A percentile compares a stretch with the other conserved stretches of the same genome.
These are phyloP conservation scores for Papilio machaon DNA, from an alignment of 1,140 invertebrate species.

Conservation along the genomic window DNA sequence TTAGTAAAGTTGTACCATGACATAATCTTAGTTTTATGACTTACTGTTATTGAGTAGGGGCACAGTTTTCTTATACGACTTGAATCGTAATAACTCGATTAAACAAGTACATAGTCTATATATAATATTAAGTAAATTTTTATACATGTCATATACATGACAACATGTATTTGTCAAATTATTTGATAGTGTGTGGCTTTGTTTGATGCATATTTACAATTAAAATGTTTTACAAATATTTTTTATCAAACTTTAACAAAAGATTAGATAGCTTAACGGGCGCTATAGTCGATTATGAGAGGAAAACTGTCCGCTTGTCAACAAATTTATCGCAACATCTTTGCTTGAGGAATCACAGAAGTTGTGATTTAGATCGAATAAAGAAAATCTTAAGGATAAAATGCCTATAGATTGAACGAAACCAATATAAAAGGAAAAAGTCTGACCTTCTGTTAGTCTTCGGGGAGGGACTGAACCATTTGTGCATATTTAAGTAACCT, in stretches of 20 bases:
- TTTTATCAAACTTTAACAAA: too few relatives aligned
- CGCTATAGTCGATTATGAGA: background rate
- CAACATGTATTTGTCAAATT: too few relatives aligned
- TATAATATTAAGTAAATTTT: too few relatives aligned
- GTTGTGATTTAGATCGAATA: conserved; percentile 20
- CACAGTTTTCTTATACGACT: background rate
- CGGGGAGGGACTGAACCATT: conserved; percentile 46
- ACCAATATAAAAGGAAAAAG: conserved; percentile 44
- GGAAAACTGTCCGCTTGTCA: too few relatives aligned
- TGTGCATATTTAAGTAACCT: conserved; percentile 59
- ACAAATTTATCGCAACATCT: background rate
- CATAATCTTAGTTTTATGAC: conserved; percentile 8
- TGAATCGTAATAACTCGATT: background rate
- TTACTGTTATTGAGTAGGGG: background rate
- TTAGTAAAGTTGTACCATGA: background rate
- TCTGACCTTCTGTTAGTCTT: conserved; percentile 44
- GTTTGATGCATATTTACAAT: too few relatives aligned
- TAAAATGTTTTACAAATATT: too few relatives aligned
- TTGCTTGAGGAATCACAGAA: background rate
- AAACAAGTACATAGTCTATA: background rate
- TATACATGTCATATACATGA: too few relatives aligned
- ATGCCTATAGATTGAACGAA: conserved; percentile 35
- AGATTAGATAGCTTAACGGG: background rate
- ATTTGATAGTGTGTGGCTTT: too few relatives aligned
- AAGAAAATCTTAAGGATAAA: background rate